Base-by-base conservation (phyloP, 2,888 invertebrate species). In the Himalopsyche anomala region DNA sequence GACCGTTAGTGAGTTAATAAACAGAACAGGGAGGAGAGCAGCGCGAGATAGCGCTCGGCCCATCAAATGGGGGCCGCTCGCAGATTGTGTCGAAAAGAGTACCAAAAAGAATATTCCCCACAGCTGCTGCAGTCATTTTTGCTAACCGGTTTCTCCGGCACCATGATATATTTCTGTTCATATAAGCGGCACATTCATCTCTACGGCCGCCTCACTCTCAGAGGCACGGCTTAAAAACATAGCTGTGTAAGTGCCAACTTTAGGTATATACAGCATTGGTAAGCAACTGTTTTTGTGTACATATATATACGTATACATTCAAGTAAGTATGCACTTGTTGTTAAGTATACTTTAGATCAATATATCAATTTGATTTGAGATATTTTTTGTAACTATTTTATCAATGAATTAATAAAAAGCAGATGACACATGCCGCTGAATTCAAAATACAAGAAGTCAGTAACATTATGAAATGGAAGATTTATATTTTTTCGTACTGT, bases 111-210 rank as follows among this genome's bases (percentile, higher is more conserved):
- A 51, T 84, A 81, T 81, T 85, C 84, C 81, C 79, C 80, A 56
- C 82, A 84, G 80, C 83, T 83, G 83, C 80, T 80, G 79, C 82
- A 80, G 80, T 79, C 87, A 86, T 87, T 87, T 86, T 80, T 82
- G 85, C 81, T 19, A 86, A 87, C 87, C 87, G 86, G 87, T 87
- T 85, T 80, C 28, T 40, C 36, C 85, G 28, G 74, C 74, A 74
- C 83, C 87, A 83, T 91, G 91, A 91, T 91, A 90, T 91, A 91
- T 90, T 90, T 90, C 89, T 87, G 89, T 89, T 89, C 89, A 89
- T 89, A 88, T 87, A 87, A 83, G 85, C 80, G 80, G 82, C 86
- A 81, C 85, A 45, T 86, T 85, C 45, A 80, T 79, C 87, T 85
- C 82, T n/a, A 28, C 19, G 85, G 82, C 38, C 74, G 11, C 74